Percentiles rank a stretch among this genome's conserved stretches.
These are phyloP conservation scores for Chaetodon trifascialis DNA, from an alignment of 2,113 vertebrate species.

Conservation along the genomic window DNA sequence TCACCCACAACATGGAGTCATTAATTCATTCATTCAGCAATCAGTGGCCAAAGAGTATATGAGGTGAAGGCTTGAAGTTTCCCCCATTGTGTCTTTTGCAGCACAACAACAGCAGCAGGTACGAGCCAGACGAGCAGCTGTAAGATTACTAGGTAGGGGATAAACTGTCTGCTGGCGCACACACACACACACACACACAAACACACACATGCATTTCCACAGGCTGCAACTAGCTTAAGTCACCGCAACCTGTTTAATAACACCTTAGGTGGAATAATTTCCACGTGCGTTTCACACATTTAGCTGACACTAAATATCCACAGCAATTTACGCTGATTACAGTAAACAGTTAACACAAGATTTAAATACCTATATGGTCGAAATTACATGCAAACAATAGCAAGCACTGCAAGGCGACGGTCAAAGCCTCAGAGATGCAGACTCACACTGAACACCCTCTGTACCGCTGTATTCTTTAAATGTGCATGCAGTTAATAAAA, in stretches of 20 bases:
- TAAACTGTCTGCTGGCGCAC: constrained; percentile 63
- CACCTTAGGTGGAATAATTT: constrained; percentile 65
- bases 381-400: constrained; percentile 48
- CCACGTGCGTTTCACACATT: constrained; percentile 56
- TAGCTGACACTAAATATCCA: constrained; percentile 54
- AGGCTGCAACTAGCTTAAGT: constrained; percentile 64
- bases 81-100: constrained; percentile 9
- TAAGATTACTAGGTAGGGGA: constrained; percentile 71
- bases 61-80: constrained; percentile 9
- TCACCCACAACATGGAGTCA: background rate
- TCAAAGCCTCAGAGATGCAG: background rate
- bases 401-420: background rate
- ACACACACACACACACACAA: constrained; percentile 26
- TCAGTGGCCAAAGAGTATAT: background rate
- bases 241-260: constrained; percentile 67
- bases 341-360: constrained; percentile 67
- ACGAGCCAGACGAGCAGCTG: constrained; percentile 59
- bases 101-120: constrained; percentile 44
- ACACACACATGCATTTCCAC: constrained; percentile 20
- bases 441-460: background rate
- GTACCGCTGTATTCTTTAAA: background rate
- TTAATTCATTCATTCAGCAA: constrained; percentile 1
- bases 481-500: background rate
- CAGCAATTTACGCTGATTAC: constrained; percentile 60
- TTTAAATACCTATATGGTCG: constrained; percentile 42